phyloP scores from a whole-genome alignment of 30 jellyfish, hydroid and myxozoan genomes.

The Morbakka virulenta region DNA sequence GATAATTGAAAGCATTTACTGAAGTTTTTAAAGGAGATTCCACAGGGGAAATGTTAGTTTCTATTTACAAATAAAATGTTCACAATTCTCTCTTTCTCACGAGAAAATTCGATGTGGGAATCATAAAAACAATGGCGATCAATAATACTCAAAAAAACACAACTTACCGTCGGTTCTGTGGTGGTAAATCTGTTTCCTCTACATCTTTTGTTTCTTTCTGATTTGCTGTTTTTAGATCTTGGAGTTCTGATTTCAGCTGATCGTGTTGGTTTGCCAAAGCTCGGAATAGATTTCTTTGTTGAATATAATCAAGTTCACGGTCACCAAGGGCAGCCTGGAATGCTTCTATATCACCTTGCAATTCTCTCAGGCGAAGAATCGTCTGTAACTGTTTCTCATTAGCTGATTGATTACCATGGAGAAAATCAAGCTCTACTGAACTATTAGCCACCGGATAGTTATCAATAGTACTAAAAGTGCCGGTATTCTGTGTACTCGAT shows the following conservation, averaged over 20 bases:
- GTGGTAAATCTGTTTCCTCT: too few relatives aligned
- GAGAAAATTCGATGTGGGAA: too few relatives aligned
- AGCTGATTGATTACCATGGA: background rate
- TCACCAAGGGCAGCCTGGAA: conserved; percentile 67
- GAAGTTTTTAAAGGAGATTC: too few relatives aligned
- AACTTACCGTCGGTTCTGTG: too few relatives aligned
- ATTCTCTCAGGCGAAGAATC: conserved; percentile 44
- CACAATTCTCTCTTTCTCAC: too few relatives aligned
- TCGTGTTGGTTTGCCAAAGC: conserved; percentile 73
- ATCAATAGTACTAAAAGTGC: background rate
- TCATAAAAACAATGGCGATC: too few relatives aligned
- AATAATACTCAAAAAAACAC: too few relatives aligned
- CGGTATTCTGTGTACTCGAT: background rate
- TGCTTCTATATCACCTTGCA: conserved; percentile 54
- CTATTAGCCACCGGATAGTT: background rate
- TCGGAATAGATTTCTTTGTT: conserved; percentile 54
- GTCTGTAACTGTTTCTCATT: background rate
- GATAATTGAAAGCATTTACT: too few relatives aligned
- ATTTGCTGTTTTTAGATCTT: background rate
- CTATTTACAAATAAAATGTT: too few relatives aligned
- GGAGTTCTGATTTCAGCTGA: conserved; percentile 38
- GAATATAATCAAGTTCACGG: conserved; percentile 54
- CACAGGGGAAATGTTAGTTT: too few relatives aligned
- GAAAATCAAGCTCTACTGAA: background rate
- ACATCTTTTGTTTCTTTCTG: too few relatives aligned